These are phyloP conservation scores for Xerus rutilus DNA, from an alignment of 2,797 vertebrate species.

Conservation along the genomic window DNA sequence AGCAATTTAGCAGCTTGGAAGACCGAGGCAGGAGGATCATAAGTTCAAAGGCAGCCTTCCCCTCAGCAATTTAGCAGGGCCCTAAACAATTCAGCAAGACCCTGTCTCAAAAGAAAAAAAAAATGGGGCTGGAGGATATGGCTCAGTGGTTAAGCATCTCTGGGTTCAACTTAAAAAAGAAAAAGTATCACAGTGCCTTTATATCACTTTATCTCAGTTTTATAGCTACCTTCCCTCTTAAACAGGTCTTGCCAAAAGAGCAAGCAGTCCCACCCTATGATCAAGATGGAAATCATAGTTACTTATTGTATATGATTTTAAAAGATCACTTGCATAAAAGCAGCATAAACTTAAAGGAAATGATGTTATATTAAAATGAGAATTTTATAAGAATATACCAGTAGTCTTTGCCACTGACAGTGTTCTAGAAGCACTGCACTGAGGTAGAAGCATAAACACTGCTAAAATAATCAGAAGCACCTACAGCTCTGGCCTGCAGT, in stretches of 20 bases:
- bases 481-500: too few species aligned
- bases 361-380: not conserved
- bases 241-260: not conserved
- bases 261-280: not conserved
- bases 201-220: constrained; percentile 12
- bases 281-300: not conserved
- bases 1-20: too few species aligned
- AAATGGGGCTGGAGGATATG: too few species aligned
- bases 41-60: too few species aligned
- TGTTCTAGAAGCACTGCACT: not conserved
- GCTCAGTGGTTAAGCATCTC: too few species aligned
- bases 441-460: not conserved
- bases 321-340: not conserved
- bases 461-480: not conserved
- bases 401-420: not conserved
- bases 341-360: constrained; percentile 14
- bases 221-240: not conserved
- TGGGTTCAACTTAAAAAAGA: too few species aligned
- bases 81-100: too few species aligned
- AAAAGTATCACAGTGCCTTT: not conserved
- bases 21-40: too few species aligned
- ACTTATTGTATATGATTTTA: not conserved
- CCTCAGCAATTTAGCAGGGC: too few species aligned
- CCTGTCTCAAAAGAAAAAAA: too few species aligned
- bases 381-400: not conserved